phyloP scores from a whole-genome alignment of 2,113 vertebrate species.

The Salvelinus fontinalis region DNA sequence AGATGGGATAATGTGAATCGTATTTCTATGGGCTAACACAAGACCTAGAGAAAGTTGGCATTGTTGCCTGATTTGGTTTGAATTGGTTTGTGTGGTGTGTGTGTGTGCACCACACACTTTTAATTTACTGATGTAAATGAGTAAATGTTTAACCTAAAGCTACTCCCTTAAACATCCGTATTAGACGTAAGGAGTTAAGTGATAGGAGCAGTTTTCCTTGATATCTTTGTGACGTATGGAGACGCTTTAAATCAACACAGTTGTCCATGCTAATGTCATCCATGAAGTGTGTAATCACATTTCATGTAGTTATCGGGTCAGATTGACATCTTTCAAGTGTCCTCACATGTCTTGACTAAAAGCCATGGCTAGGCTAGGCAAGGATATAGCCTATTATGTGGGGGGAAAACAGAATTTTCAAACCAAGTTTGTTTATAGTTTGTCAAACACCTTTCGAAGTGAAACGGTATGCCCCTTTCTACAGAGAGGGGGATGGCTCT shows the following conservation, averaged over 20 bases:
- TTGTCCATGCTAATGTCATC: not conserved
- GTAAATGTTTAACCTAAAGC: conserved; percentile 12
- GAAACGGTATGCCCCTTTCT: conserved; percentile 2
- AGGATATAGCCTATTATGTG: too few relatives aligned
- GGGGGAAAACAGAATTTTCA: too few relatives aligned
- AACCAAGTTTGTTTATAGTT: too few relatives aligned
- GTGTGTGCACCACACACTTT: not conserved
- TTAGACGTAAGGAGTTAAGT: not conserved
- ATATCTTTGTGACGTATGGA: not conserved
- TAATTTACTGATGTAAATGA: not conserved
- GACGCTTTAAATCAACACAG: not conserved
- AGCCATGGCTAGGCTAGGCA: too few relatives aligned
- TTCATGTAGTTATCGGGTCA: not conserved
- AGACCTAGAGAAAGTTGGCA: not conserved
- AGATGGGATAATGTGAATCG: conserved; percentile 40
- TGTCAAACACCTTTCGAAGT: not conserved
- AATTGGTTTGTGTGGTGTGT: not conserved
- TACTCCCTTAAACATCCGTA: not conserved
- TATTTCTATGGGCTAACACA: not conserved
- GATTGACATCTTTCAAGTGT: not conserved
- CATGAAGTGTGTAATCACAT: not conserved
- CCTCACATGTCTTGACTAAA: not conserved
- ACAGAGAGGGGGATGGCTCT: not conserved
- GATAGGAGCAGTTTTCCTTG: not conserved
- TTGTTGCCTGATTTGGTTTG: not conserved